These are phyloP conservation scores for Anagrus nilaparvatae DNA, from an alignment of 1,140 invertebrate species.

Conservation along the genomic window DNA sequence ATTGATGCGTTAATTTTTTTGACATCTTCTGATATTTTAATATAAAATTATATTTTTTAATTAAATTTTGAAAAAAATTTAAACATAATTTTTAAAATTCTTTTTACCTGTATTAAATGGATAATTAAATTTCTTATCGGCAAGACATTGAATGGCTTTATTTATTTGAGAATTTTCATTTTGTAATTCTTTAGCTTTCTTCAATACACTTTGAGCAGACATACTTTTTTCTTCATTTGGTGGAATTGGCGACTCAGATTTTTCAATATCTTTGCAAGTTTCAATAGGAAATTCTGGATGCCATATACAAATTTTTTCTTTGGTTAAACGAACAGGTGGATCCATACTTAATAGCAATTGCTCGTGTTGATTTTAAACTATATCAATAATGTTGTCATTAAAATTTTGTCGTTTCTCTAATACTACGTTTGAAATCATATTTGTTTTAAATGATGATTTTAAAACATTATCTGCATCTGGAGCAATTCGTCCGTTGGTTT, in stretches of 20 bases:
- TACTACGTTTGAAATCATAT: conserved; percentile 51
- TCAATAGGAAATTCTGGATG: conserved; percentile 87
- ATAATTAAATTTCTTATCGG: conserved; percentile 40
- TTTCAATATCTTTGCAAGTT: conserved; percentile 63
- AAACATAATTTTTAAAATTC: too few species aligned
- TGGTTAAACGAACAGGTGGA: conserved; percentile 60
- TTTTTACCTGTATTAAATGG: conserved; percentile 12
- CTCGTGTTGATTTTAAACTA: conserved; percentile 65
- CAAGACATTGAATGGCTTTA: conserved; percentile 58
- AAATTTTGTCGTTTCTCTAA: conserved; percentile 57
- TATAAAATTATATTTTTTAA: too few species aligned
- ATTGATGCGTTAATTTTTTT: too few species aligned
- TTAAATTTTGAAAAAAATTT: too few species aligned
- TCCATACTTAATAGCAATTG: conserved; percentile 62
- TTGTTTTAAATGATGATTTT: conserved; percentile 24
- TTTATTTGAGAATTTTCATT: conserved; percentile 68
- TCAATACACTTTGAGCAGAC: conserved; percentile 73
- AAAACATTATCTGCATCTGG: conserved; percentile 27
- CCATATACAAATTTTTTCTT: conserved; percentile 73
- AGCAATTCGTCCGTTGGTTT: conserved; percentile 40
- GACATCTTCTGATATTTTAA: too few species aligned
- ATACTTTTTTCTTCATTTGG: conserved; percentile 59
- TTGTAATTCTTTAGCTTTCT: conserved; percentile 60
- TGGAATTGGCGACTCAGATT: conserved; percentile 58
- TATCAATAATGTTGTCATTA: conserved; percentile 45